Percentiles rank a stretch among this genome's conserved stretches.
Conservation (phyloP, 2,888 invertebrate genomes). For the Cantharis rustica region DNA sequence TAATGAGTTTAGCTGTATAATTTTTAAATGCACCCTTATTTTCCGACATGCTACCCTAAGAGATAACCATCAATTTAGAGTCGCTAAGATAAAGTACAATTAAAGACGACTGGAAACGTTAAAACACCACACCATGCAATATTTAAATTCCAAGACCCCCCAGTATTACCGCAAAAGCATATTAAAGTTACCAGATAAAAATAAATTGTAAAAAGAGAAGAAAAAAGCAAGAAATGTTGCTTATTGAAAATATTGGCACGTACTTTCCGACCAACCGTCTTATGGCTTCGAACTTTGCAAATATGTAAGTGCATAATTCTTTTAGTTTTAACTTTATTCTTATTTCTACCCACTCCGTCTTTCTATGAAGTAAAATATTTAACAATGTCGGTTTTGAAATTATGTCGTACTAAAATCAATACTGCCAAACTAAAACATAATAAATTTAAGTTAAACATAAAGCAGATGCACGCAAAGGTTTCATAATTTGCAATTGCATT, state of each 20-base stretch:
- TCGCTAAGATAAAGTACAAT: neutral
- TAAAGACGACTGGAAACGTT: neutral
- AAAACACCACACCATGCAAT: neutral
- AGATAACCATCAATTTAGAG: neutral
- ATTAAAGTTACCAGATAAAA: neutral
- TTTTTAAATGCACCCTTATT: neutral
- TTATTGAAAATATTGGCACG: neutral
- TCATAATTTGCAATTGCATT: neutral
- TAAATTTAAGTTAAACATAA: neutral
- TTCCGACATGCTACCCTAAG: neutral
- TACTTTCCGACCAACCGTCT: neutral
- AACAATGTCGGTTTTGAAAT: neutral
- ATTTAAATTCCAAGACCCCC: neutral
- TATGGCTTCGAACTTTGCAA: neutral
- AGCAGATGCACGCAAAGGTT: neutral
- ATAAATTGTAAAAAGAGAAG: neutral
- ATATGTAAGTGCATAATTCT: neutral
- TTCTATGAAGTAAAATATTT: neutral
- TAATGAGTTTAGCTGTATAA: neutral
- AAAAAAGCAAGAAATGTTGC: neutral
- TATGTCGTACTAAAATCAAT: neutral
- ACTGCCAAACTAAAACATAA: neutral
- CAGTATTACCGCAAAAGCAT: neutral
- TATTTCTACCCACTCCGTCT: neutral
- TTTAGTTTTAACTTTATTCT: too few relatives aligned